Evolutionary conservation across 2,113 vertebrate genomes (phyloP).

Genomic region (Gymnobelideus leadbeateri): DNA sequence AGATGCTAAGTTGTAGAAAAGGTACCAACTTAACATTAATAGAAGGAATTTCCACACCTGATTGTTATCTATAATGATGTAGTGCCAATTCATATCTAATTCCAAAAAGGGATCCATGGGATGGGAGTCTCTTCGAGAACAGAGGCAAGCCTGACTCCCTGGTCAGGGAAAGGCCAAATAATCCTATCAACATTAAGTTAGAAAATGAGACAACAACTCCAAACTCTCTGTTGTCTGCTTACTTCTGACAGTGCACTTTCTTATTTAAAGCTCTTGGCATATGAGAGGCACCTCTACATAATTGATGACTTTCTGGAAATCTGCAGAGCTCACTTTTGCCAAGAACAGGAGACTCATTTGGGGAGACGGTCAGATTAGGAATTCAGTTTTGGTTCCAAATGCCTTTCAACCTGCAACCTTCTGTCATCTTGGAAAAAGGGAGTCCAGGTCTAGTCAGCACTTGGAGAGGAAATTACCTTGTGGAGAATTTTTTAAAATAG

Average conservation of each 20-base stretch:
- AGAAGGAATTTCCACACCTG: background rate
- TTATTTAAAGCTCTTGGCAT: slow-evolving; percentile 65
- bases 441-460: slow-evolving; percentile 57
- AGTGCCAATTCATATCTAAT: background rate
- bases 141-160: background rate
- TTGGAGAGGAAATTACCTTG: slow-evolving; percentile 66
- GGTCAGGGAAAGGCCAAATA: background rate
- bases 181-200: background rate
- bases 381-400: slow-evolving; percentile 79
- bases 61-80: background rate
- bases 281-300: slow-evolving; percentile 74
- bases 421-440: slow-evolving; percentile 70
- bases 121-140: background rate
- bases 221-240: slow-evolving; percentile 32
- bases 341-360: slow-evolving; percentile 71
- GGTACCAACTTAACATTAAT: background rate
- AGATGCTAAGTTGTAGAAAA: background rate
- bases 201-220: background rate
- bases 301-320: slow-evolving; percentile 76
- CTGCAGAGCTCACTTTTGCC: slow-evolving; percentile 68
- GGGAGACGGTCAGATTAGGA: slow-evolving; percentile 74
- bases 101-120: background rate
- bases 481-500: slow-evolving; percentile 68
- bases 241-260: slow-evolving; percentile 66
- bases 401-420: slow-evolving; percentile 75